Percentiles rank a stretch among this genome's conserved stretches.
Evolutionary conservation across 2,797 vertebrate genomes (phyloP).

Genomic region (Uromys caudimaculatus): DNA sequence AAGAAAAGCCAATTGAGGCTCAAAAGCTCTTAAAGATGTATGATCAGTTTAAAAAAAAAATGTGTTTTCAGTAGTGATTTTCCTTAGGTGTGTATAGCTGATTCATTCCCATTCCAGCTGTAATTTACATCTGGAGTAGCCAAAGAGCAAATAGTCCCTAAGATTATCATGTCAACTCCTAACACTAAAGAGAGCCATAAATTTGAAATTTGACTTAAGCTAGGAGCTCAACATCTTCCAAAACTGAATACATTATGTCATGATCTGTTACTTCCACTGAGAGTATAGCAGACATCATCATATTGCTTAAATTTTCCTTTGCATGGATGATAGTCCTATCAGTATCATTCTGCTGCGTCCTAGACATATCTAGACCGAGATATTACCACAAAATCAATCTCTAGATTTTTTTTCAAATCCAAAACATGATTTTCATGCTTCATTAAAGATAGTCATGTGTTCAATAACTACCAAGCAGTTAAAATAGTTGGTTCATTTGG

Average conservation of each 20-base stretch:
- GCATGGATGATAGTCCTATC: background rate
- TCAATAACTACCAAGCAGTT: background rate
- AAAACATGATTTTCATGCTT: background rate
- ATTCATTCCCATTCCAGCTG: background rate
- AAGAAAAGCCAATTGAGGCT: background rate
- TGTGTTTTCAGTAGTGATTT: background rate
- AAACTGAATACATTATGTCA: background rate
- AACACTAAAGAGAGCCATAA: background rate
- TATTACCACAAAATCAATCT: background rate
- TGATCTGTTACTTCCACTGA: background rate
- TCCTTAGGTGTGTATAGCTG: background rate
- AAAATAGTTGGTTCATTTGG: background rate
- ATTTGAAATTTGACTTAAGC: conserved; percentile 31
- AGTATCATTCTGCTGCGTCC: background rate
- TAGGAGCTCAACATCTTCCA: background rate
- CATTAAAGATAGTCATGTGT: background rate
- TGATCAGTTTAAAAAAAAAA: background rate
- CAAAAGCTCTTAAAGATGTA: background rate
- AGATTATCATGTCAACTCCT: background rate
- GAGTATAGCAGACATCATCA: background rate
- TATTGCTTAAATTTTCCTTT: background rate
- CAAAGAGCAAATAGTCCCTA: background rate
- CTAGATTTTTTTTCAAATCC: background rate
- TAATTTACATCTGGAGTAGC: background rate
- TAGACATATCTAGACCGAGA: background rate